phyloP scores from a whole-genome alignment of 1,140 invertebrate species.

The Lithobius niger region DNA sequence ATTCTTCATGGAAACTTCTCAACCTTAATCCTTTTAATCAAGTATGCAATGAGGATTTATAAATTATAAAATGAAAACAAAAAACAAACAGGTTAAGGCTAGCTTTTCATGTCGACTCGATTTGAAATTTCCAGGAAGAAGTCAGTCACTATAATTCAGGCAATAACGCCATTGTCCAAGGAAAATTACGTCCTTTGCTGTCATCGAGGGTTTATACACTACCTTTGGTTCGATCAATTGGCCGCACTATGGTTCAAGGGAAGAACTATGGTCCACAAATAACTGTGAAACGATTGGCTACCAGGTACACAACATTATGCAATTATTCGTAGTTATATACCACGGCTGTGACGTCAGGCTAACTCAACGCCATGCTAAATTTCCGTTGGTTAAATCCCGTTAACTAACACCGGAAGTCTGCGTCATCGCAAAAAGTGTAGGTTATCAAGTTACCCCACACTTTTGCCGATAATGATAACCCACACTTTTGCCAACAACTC shows the following conservation, averaged over 20 bases:
- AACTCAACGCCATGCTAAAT: too few species aligned
- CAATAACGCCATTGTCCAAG: slow-evolving; percentile 14
- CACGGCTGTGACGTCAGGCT: too few species aligned
- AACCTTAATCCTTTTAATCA: slow-evolving; percentile 31
- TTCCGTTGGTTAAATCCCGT: too few species aligned
- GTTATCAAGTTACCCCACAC: too few species aligned
- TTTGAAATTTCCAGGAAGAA: slow-evolving; percentile 16
- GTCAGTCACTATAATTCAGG: slow-evolving; percentile 21
- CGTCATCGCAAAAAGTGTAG: too few species aligned
- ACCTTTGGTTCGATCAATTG: slow-evolving; percentile 46
- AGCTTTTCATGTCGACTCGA: background rate
- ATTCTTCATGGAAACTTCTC: slow-evolving; percentile 46
- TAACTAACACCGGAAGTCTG: too few species aligned
- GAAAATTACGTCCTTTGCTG: slow-evolving; percentile 39
- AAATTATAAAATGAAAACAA: background rate
- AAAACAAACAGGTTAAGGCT: background rate
- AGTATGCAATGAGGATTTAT: background rate
- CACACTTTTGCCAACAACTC: too few species aligned
- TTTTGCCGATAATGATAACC: too few species aligned
- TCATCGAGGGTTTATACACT: slow-evolving; percentile 47
- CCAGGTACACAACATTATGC: slow-evolving; percentile 33
- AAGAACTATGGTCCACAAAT: slow-evolving; percentile 53
- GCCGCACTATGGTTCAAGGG: slow-evolving; percentile 51
- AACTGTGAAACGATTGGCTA: slow-evolving; percentile 44
- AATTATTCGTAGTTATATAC: too few species aligned